Conservation (phyloP, 1,140 invertebrate species). For the Pseudobourletiella spinata region DNA sequence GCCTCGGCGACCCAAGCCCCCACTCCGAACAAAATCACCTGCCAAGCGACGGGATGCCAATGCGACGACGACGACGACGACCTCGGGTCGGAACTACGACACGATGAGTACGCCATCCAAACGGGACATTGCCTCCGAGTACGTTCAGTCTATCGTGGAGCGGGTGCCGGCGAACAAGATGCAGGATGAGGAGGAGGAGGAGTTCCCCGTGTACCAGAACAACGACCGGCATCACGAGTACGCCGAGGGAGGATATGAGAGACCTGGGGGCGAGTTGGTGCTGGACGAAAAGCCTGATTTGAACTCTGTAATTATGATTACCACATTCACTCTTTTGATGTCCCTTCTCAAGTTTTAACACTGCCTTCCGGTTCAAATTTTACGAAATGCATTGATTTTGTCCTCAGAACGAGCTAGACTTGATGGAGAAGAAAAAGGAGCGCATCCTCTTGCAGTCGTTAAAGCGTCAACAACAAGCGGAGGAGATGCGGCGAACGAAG, state of each 20-base stretch:
- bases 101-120: neutral
- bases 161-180: neutral
- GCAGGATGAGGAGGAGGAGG: constrained; percentile 37
- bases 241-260: constrained; percentile 28
- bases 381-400: constrained; percentile 3
- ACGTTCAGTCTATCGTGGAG: constrained; percentile 30
- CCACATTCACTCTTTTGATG: too few species aligned
- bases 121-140: constrained; percentile 24
- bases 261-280: constrained; percentile 31
- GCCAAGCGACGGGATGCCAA: constrained; percentile 23
- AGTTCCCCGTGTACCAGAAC: constrained; percentile 31
- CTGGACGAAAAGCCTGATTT: constrained; percentile 26
- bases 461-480: constrained; percentile 76
- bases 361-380: too few species aligned
- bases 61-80: too few species aligned
- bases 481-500: constrained; percentile 71
- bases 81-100: too few species aligned
- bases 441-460: constrained; percentile 75
- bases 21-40: constrained; percentile 57
- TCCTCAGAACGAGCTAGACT: constrained; percentile 68
- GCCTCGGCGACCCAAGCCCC: constrained; percentile 80
- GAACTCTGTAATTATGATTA: constrained; percentile 19
- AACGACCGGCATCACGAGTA: constrained; percentile 5
- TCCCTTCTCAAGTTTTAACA: too few species aligned
- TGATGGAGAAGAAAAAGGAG: constrained; percentile 85